Percentiles rank a stretch among this genome's conserved stretches.
Evolutionary conservation across 1,140 invertebrate species (phyloP).

Genomic region (Eufriesea mexicana): DNA sequence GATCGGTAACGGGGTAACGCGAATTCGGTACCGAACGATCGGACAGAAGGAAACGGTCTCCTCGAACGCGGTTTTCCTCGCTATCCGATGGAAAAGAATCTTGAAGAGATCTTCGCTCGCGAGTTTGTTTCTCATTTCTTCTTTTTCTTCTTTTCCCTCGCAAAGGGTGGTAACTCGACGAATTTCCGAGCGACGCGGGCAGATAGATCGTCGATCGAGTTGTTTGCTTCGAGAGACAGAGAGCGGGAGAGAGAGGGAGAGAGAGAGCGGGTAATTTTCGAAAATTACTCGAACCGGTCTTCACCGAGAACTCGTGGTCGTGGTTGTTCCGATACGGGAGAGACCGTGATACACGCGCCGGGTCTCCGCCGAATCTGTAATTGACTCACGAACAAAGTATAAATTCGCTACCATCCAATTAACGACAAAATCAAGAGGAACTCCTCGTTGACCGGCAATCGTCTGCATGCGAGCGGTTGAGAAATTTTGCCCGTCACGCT

Average conservation of each 20-base stretch:
- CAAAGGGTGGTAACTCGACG: background rate
- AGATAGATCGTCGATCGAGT: background rate
- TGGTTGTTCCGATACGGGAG: background rate
- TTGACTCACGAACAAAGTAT: conserved; percentile 46
- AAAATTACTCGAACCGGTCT: conserved; percentile 31
- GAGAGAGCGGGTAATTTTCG: conserved; percentile 9
- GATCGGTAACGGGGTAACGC: background rate
- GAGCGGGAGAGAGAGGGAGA: too few relatives aligned
- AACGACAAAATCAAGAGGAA: conserved; percentile 33
- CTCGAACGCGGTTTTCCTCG: too few relatives aligned
- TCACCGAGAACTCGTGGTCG: background rate
- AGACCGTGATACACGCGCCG: background rate
- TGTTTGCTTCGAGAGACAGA: too few relatives aligned
- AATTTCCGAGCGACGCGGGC: background rate
- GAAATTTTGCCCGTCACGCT: conserved; percentile 46
- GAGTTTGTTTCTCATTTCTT: background rate
- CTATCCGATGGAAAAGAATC: too few relatives aligned
- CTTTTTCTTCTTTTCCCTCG: too few relatives aligned
- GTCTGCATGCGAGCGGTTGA: conserved; percentile 36
- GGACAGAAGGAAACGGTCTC: background rate
- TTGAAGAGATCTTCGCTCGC: background rate
- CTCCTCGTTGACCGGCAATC: conserved; percentile 37
- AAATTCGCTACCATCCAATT: conserved; percentile 45
- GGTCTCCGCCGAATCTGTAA: background rate
- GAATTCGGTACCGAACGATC: background rate